Evolutionary conservation across 2,113 vertebrate species (phyloP), one percentile per base, ranked within the genome.

Genomic region (Lethenteron camtschaticum): DNA sequence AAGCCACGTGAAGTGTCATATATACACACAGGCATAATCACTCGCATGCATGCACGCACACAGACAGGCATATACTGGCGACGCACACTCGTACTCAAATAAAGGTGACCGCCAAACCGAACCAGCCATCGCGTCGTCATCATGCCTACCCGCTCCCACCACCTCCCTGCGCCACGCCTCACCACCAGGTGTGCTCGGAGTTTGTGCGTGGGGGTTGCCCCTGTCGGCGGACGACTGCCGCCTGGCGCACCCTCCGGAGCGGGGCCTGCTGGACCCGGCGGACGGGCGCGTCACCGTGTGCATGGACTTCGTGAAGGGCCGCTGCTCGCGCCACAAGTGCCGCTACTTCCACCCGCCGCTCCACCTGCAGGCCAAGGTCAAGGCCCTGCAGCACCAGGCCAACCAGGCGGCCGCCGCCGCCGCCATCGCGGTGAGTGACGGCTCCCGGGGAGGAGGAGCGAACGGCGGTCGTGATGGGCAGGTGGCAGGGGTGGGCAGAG

Each of bases 221-320:
- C 86, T 90, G 72, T 91, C 91, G 18, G 94, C 95, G 80, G 88
- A 82, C 1, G 94, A 97, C 76, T 97, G 94, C 75, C 91, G 91
- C 79, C 96, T 95, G 57, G 94, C 94, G 76, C 94, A 97, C 79
- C 94, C 94, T 2, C 78, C 87, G 71, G 88, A 97, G 79, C 81
- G 84, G 9, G 85, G 85, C 74, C 91, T 96, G 90, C 90, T 96
- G 77, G 94, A 99, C 77, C 83, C 85, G 76, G 87, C 84, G 16
- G 91, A 97, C 78, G 96, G 96, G 77, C 90, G 88, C 1, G 94
- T 97, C 77, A 95, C 90, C 11, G 84, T 97, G 75, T 97, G 94
- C 83, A 96, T 97, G 94, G 94, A 97, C 84, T 95, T 89, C 81
- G 90, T 97, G 79, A 96, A 95, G 83, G 91, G 94, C 70, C 88